These are phyloP conservation scores for Chouioia cunea DNA, from an alignment of 2,888 invertebrate genomes.

Conservation along the genomic window DNA sequence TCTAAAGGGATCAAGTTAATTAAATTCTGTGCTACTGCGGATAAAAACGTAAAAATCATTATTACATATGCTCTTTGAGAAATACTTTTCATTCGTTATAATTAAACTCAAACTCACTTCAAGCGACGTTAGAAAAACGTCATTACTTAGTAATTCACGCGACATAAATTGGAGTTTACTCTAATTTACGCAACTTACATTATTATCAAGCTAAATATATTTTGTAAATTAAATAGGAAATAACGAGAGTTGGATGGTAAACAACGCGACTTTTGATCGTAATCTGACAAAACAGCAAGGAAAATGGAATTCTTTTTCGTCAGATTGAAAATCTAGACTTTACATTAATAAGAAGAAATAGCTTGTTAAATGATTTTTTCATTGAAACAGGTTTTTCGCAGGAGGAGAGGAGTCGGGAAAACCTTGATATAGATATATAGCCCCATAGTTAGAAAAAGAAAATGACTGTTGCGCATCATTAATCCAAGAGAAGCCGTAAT, in stretches of 20 bases:
- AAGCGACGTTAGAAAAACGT: too few relatives aligned
- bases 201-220: too few relatives aligned
- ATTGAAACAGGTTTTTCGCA: conserved; percentile 18
- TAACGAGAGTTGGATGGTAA: conserved; percentile 5
- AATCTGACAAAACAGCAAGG: background rate
- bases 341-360: conserved; percentile 22
- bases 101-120: too few relatives aligned
- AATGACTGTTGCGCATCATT: conserved; percentile 7
- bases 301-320: background rate
- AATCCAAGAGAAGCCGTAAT: conserved; percentile 24
- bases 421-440: background rate
- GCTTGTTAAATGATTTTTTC: conserved; percentile 27
- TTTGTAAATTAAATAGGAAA: background rate
- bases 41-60: too few relatives aligned
- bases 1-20: too few relatives aligned
- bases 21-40: too few relatives aligned
- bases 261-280: background rate
- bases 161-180: too few relatives aligned
- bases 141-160: too few relatives aligned
- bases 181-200: too few relatives aligned
- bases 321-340: background rate
- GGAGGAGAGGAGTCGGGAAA: background rate
- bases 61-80: too few relatives aligned
- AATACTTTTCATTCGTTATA: too few relatives aligned
- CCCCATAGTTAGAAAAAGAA: too few relatives aligned